Percentiles rank a stretch among this genome's conserved stretches.
Evolutionary conservation across 2,888 invertebrate genomes (phyloP).

Genomic region (Agrotis puta): DNA sequence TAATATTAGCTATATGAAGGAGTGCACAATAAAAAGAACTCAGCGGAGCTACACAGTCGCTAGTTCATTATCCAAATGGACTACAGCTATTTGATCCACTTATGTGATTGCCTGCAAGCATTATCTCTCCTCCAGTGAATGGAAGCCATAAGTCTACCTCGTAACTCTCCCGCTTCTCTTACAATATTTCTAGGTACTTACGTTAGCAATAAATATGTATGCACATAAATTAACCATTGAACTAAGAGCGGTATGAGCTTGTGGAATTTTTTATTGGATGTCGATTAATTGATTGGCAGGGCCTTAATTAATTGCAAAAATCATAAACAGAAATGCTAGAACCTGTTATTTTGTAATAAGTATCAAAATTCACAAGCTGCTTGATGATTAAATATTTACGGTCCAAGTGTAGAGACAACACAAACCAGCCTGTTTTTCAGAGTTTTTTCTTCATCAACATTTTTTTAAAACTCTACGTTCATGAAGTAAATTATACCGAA

Average conservation of each 20-base stretch:
- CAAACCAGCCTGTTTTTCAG: no score
- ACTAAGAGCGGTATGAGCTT: slow-evolving; percentile 60
- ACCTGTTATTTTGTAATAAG: not conserved
- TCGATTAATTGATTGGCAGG: slow-evolving; percentile 18
- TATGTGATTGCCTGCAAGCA: slow-evolving; percentile 91
- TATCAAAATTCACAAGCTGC: not conserved
- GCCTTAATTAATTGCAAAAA: slow-evolving; percentile 2
- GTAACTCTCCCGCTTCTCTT: slow-evolving; percentile 87
- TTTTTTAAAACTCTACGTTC: no score
- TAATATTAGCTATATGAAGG: slow-evolving; percentile 77
- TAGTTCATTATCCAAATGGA: slow-evolving; percentile 91
- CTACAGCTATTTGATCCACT: slow-evolving; percentile 91
- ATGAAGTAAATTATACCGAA: not conserved
- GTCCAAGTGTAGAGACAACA: no score
- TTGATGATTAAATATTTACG: not conserved
- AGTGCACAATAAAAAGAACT: slow-evolving; percentile 83
- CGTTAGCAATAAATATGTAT: slow-evolving; percentile 78
- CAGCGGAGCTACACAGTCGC: slow-evolving; percentile 83
- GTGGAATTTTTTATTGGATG: slow-evolving; percentile 36
- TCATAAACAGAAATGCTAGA: not conserved
- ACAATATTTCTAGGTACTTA: slow-evolving; percentile 84
- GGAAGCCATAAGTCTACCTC: slow-evolving; percentile 90
- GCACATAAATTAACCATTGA: slow-evolving; percentile 79
- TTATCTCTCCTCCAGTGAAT: slow-evolving; percentile 89
- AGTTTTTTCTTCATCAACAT: no score